Evolutionary conservation across 2,113 vertebrate species (phyloP).

Genomic region (Planiliza haematocheilus): DNA sequence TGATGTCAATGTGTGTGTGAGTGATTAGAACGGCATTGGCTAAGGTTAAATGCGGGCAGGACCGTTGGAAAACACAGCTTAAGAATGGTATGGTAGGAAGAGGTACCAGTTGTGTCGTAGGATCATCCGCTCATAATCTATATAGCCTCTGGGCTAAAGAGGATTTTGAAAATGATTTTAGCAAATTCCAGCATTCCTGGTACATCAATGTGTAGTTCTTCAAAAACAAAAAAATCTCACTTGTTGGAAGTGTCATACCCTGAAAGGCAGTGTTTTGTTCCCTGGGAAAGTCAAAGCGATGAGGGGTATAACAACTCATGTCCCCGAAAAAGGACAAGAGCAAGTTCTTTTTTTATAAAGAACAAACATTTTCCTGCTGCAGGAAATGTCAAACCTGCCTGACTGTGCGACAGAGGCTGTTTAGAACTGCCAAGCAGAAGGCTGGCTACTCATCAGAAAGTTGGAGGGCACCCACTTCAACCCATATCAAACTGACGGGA

Average conservation of each 20-base stretch:
- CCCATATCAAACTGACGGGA: too few relatives aligned
- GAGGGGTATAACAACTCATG: too few relatives aligned
- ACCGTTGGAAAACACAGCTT: constrained; percentile 3
- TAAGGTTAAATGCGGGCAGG: constrained; percentile 12
- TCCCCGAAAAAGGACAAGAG: not conserved
- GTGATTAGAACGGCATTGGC: not conserved
- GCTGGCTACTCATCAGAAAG: too few relatives aligned
- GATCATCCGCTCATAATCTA: constrained; percentile 57
- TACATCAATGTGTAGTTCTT: not conserved
- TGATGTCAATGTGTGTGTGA: not conserved
- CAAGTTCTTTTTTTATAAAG: not conserved
- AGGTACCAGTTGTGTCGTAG: constrained; percentile 44
- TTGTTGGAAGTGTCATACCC: not conserved
- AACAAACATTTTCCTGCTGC: not conserved
- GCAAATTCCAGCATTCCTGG: constrained; percentile 26
- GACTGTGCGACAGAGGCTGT: not conserved
- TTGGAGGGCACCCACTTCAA: too few relatives aligned
- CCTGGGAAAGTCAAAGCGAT: too few relatives aligned
- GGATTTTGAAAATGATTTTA: constrained; percentile 53
- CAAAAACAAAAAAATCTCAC: not conserved
- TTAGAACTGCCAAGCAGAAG: not conserved
- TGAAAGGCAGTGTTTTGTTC: not conserved
- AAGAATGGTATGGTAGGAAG: constrained; percentile 17
- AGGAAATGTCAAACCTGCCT: not conserved
- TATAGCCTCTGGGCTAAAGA: constrained; percentile 48